phyloP scores from a whole-genome alignment of 23 tunicate species.

The Ciona savignyi region DNA sequence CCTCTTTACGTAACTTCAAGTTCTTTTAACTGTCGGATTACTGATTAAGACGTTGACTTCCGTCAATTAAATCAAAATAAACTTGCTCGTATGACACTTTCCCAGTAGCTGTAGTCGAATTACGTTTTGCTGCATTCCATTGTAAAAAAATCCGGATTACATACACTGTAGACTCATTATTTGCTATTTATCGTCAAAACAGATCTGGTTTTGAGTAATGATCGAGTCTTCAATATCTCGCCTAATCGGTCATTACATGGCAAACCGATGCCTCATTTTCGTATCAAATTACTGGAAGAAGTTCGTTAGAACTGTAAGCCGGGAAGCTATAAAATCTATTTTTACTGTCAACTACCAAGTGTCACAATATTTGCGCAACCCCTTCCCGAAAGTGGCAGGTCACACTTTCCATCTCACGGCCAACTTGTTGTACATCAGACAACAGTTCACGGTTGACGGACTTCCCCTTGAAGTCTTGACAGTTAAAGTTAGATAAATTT shows the following conservation, averaged over 20 bases:
- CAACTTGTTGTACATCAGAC: not conserved
- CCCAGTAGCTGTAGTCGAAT: too few relatives aligned
- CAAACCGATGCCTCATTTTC: not conserved
- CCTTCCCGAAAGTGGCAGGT: constrained; percentile 1
- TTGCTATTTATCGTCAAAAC: not conserved
- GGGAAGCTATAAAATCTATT: not conserved
- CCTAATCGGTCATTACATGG: not conserved
- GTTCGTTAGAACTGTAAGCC: not conserved
- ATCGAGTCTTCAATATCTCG: not conserved
- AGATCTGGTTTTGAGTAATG: not conserved
- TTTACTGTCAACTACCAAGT: not conserved
- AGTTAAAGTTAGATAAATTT: not conserved
- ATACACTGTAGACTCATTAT: too few relatives aligned
- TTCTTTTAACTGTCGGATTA: not conserved
- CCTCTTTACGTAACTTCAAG: not conserved
- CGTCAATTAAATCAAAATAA: too few relatives aligned
- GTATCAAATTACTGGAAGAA: not conserved
- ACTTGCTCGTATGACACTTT: too few relatives aligned
- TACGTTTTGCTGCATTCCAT: too few relatives aligned
- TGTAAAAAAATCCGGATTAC: too few relatives aligned
- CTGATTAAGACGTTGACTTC: not conserved
- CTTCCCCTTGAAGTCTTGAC: not conserved
- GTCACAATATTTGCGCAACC: not conserved
- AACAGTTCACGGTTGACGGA: not conserved
- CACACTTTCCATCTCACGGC: not conserved